These are phyloP conservation scores for Drosophila merina DNA, from an alignment of 2,888 invertebrate species.

Conservation along the genomic window DNA sequence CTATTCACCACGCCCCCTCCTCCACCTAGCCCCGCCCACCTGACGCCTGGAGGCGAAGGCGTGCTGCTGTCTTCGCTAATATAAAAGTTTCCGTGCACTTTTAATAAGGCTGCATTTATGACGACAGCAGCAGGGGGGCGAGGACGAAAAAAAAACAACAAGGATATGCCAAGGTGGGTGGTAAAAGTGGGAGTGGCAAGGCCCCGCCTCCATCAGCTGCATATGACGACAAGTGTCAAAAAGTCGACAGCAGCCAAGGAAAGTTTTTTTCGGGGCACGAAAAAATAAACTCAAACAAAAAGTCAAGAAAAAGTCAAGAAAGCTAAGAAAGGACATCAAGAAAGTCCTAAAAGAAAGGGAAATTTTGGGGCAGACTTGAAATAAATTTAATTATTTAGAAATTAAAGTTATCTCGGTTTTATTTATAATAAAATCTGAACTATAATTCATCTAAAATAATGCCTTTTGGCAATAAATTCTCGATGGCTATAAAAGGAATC, in stretches of 20 bases:
- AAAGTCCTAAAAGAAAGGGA: neutral
- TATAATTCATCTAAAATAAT: neutral
- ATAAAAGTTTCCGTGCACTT: constrained; percentile 65
- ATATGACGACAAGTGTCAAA: constrained; percentile 68
- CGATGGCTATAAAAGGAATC: neutral
- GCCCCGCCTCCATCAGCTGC: constrained; percentile 22
- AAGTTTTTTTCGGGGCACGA: constrained; percentile 43
- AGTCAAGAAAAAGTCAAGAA: constrained; percentile 2
- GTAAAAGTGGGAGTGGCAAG: neutral
- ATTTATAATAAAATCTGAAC: neutral
- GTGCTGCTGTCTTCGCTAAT: constrained; percentile 50
- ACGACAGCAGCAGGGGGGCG: constrained; percentile 28
- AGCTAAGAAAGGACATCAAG: neutral
- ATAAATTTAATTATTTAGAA: too few species aligned
- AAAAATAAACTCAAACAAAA: constrained; percentile 3
- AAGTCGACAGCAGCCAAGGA: constrained; percentile 57
- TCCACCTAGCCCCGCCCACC: neutral
- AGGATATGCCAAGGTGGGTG: neutral
- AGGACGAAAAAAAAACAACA: constrained; percentile 8
- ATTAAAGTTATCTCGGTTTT: neutral
- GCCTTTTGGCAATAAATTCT: neutral
- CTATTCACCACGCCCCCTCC: neutral
- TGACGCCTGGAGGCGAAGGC: constrained; percentile 19
- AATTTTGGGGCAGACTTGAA: neutral
- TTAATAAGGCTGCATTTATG: constrained; percentile 76